Evolutionary conservation across 1,140 invertebrate genomes (phyloP), one percentile per base, ranked within the genome.

Genomic region (Papilio polytes): DNA sequence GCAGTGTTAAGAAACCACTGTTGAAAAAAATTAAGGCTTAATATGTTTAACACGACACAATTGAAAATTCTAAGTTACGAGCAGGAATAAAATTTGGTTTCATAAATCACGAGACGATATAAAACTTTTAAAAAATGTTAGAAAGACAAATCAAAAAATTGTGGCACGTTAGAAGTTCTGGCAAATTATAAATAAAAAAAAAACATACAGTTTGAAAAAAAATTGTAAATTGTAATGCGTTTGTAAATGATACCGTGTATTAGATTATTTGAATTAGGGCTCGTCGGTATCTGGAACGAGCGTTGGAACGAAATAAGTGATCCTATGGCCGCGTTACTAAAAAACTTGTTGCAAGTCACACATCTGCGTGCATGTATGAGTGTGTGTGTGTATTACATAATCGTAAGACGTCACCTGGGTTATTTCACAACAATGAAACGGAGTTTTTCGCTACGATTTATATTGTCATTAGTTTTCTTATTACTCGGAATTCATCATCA

Each of bases 401-500:
- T 4, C 63, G 12, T 6, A 26, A 31, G 22, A 66, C 63, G 63
- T 66, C 63, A 66, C 26, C 3, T 31, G 12, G 22, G 63, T 66
- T 66, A 66, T 31, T 66, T 66, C 26, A 66, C 63, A 66, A 66
- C 26, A 66, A 66, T 66, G 63, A 66, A 66, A 66, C 22, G 3
- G 10, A 31, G 63, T 31, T 66, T 66, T 66, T 66, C 63, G 12
- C 63, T 15, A 31, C 12, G 63, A 66, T 66, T 66, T 66, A 66
- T 66, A 31, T 31, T 66, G 22, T 66, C 63, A 66, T 66, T 66
- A 63, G 56, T 63, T 20, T 66, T 66, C 63, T 66, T 31, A 15
- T 66, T 66, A 26, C 22, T 66, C 12, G 26, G 26, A 66, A 66
- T 66, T 66, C 22, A 66, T 66, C 63, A 66, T 66, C 63, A 26